Evolutionary conservation across 2,113 vertebrate species (phyloP).

Genomic region (Amazona vittata): DNA sequence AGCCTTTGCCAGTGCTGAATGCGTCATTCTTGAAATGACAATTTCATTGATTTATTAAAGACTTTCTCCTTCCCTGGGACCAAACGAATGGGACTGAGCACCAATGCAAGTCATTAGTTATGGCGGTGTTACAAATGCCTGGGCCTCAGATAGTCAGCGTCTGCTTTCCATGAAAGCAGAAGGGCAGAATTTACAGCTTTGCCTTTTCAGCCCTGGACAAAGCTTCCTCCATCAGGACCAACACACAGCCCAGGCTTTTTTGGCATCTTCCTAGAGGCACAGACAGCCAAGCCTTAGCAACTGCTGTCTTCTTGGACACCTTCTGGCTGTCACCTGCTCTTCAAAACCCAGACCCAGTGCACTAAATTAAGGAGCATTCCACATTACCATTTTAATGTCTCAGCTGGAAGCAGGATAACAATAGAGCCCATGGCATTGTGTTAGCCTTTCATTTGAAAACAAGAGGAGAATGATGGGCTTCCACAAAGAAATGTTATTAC

Average conservation of each 20-base stretch:
- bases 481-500: constrained; percentile 4
- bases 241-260: constrained; percentile 13
- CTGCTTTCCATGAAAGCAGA: constrained; percentile 55
- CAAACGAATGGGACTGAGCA: constrained; percentile 39
- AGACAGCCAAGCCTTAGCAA: constrained; percentile 11
- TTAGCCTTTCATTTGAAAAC: neutral
- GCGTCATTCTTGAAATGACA: constrained; percentile 70
- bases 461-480: constrained; percentile 7
- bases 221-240: constrained; percentile 23
- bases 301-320: constrained; percentile 4
- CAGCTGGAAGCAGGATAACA: constrained; percentile 55
- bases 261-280: constrained; percentile 27
- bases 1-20: constrained; percentile 60
- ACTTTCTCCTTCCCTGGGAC: constrained; percentile 31
- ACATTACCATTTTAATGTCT: constrained; percentile 55
- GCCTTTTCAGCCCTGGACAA: constrained; percentile 40
- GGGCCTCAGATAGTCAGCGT: constrained; percentile 43
- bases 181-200: constrained; percentile 67
- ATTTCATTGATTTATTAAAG: constrained; percentile 69
- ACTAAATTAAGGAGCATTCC: constrained; percentile 19
- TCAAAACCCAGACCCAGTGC: neutral
- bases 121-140: constrained; percentile 59
- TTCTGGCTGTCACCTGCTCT: neutral
- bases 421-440: constrained; percentile 7
- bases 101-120: constrained; percentile 71